These are phyloP conservation scores for Grammomys dolichurus DNA, from an alignment of 2,113 vertebrate species.

Conservation along the genomic window DNA sequence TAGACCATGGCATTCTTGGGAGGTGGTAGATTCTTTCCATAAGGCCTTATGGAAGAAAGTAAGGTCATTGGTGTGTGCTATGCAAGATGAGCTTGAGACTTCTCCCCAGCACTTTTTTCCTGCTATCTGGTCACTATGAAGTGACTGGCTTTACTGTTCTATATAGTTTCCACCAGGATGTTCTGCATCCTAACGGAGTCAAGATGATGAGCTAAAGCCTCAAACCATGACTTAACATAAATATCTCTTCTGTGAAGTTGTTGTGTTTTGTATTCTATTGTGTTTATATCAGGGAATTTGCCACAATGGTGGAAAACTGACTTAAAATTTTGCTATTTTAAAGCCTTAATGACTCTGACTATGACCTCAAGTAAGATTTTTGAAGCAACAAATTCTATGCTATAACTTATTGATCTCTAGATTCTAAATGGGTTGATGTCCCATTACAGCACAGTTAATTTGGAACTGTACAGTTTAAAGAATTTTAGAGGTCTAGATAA, in stretches of 20 bases:
- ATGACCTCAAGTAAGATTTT: neutral
- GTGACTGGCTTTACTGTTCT: too few species aligned
- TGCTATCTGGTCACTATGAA: too few species aligned
- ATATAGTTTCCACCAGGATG: neutral
- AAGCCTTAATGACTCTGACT: neutral
- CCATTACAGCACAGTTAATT: neutral
- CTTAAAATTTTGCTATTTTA: neutral
- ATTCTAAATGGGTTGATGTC: neutral
- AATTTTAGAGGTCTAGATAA: neutral
- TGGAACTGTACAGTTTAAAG: neutral
- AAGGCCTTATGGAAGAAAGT: too few species aligned
- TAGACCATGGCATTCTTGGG: neutral
- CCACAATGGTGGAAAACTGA: neutral
- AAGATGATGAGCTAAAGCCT: neutral
- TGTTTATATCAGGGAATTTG: neutral
- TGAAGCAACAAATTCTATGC: neutral
- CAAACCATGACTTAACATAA: neutral
- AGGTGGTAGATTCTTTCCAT: too few species aligned
- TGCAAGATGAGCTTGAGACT: neutral
- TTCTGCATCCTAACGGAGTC: neutral
- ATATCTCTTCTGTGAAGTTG: neutral
- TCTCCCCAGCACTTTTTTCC: neutral
- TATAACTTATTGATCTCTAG: too few species aligned
- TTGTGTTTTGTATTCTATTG: neutral
- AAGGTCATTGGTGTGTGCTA: neutral